Conservation (phyloP, 2,113 vertebrate species). For the Halichoerus grypus region DNA sequence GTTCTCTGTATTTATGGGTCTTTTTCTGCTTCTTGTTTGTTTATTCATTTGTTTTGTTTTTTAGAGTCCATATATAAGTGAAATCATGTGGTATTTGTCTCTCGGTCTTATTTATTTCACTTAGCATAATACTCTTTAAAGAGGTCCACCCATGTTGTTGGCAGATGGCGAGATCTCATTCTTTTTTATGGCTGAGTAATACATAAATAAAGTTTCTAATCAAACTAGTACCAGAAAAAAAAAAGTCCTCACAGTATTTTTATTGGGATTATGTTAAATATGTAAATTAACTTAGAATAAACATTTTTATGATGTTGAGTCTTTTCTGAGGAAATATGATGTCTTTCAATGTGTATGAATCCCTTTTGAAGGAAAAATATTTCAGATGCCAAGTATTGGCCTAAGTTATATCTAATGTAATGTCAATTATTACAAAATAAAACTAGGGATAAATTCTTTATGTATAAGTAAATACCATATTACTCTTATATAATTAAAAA, state of each 20-base stretch:
- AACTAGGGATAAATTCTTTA: not conserved
- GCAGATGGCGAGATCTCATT: not conserved
- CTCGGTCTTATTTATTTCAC: not conserved
- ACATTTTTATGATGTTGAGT: slow-evolving; percentile 15
- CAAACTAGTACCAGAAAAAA: not conserved
- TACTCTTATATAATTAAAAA: slow-evolving; percentile 38
- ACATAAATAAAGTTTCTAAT: slow-evolving; percentile 45
- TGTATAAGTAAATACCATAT: not conserved
- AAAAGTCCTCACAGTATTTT: not conserved
- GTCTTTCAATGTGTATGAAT: slow-evolving; percentile 1
- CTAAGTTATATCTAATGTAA: slow-evolving; percentile 12
- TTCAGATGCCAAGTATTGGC: not conserved
- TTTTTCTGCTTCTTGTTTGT: not conserved
- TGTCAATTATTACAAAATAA: not conserved
- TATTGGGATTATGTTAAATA: slow-evolving; percentile 52
- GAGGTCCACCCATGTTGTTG: not conserved
- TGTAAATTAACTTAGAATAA: slow-evolving; percentile 25
- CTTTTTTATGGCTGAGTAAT: not conserved
- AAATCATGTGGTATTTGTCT: not conserved
- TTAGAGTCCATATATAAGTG: not conserved
- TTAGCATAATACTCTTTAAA: not conserved
- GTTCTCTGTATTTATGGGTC: not conserved
- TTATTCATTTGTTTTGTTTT: not conserved
- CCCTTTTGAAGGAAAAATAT: slow-evolving; percentile 33
- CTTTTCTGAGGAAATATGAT: slow-evolving; percentile 27